These are phyloP conservation scores for Pipistrellus pipistrellus DNA, from an alignment of 2,797 vertebrate species.

Conservation along the genomic window DNA sequence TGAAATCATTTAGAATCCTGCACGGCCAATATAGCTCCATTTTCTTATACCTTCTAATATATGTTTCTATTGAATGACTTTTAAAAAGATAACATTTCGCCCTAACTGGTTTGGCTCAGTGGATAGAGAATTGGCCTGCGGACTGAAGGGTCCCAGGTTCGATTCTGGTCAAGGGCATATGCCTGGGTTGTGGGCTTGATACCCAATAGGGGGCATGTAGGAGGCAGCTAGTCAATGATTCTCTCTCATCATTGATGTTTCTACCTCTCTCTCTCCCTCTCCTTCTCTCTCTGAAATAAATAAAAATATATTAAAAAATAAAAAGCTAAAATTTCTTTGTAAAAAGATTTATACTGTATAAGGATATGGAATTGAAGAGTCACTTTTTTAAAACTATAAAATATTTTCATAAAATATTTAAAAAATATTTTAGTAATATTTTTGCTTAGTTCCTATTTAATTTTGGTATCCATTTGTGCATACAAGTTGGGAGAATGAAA, in stretches of 20 bases:
- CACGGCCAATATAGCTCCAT: background rate
- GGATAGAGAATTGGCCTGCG: too few relatives aligned
- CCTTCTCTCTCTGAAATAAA: too few relatives aligned
- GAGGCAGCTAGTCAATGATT: too few relatives aligned
- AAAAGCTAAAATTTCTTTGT: conserved; percentile 3
- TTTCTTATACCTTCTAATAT: background rate
- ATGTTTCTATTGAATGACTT: conserved; percentile 29
- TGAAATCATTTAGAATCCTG: background rate
- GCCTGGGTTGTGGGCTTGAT: rapidly evolving
- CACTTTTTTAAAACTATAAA: background rate
- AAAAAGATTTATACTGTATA: background rate
- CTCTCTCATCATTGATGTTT: too few relatives aligned
- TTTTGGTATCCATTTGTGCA: background rate
- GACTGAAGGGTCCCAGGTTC: too few relatives aligned
- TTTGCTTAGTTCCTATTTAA: conserved; percentile 26
- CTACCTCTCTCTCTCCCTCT: too few relatives aligned
- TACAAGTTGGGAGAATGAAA: conserved; percentile 1
- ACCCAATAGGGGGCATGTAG: too few relatives aligned
- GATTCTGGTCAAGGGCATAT: too few relatives aligned
- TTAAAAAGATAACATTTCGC: background rate
- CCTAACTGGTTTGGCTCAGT: too few relatives aligned
- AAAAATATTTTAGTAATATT: background rate
- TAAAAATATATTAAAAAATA: background rate
- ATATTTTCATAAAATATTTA: background rate
- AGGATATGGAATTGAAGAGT: background rate